phyloP scores from a whole-genome alignment of 2,888 invertebrate genomes.

The Anorthoa munda region DNA sequence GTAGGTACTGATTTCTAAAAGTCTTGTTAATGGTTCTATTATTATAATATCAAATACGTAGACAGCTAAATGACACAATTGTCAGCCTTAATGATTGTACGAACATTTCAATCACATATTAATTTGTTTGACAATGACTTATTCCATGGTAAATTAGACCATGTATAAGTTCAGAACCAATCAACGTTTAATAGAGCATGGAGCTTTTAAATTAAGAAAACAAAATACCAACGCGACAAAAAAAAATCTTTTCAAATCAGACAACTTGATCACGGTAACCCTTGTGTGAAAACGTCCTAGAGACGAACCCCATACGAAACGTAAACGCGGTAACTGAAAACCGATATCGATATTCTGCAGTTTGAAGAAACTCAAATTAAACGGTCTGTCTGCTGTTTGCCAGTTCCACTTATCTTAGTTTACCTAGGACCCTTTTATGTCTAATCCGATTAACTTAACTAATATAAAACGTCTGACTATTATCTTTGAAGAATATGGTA shows the following conservation, averaged over 20 bases:
- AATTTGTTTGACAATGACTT: slow-evolving; percentile 24
- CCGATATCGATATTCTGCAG: slow-evolving; percentile 53
- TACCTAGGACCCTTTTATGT: slow-evolving; percentile 30
- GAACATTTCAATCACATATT: slow-evolving; percentile 38
- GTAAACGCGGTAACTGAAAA: slow-evolving; percentile 52
- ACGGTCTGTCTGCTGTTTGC: slow-evolving; percentile 23
- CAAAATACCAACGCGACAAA: slow-evolving; percentile 53
- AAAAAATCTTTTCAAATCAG: slow-evolving; percentile 40
- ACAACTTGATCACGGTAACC: slow-evolving; percentile 60
- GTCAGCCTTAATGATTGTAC: slow-evolving; percentile 4
- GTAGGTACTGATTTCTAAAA: slow-evolving; percentile 10
- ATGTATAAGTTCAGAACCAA: slow-evolving; percentile 30
- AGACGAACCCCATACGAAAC: slow-evolving; percentile 31
- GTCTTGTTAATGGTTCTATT: slow-evolving; percentile 11
- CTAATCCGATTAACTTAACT: slow-evolving; percentile 9
- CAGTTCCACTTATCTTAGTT: slow-evolving; percentile 28
- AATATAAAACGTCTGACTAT: neutral
- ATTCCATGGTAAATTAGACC: slow-evolving; percentile 9
- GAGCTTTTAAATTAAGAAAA: slow-evolving; percentile 61
- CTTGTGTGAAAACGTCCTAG: slow-evolving; percentile 54
- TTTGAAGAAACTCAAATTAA: slow-evolving; percentile 33
- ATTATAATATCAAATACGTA: neutral
- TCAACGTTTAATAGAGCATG: slow-evolving; percentile 63
- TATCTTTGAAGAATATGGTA: neutral
- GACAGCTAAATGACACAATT: slow-evolving; percentile 7